Evolutionary conservation across 2,797 vertebrate species (phyloP), one percentile per base, ranked within the genome.

Genomic region (Tachyglossus aculeatus): DNA sequence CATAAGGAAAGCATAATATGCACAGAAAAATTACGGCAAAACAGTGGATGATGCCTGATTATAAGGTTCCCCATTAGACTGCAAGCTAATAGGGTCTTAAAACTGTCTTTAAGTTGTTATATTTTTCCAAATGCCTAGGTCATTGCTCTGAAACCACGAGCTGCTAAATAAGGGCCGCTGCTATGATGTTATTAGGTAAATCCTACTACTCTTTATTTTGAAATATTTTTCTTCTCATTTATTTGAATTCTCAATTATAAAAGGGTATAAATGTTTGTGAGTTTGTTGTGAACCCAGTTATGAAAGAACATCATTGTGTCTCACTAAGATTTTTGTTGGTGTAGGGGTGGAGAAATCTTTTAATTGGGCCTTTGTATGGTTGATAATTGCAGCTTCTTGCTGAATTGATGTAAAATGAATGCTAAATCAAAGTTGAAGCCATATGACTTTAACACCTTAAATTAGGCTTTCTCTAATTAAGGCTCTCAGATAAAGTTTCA

Each of bases 401-500:
- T 64, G 59, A 74, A 73, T 43, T 61, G 32, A 54, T 74, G 37
- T 76, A 82, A 80, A n/a, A 84, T 38, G 68, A 38, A 71, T 15
- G 68, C 72, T 68, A 71, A 87, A 63, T 86, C 50, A 76, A 51
- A 79, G 50, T 41, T 39, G 73, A 60, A 82, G 44, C 7, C 13
- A 29, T 36, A 34, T 37, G 52, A 61, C 70, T 76, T 36, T 71
- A 77, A 52, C 7, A 40, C 55, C 56, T 82, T 54, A 74, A 74
- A 82, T 69, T 58, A 68, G 61, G n/a, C 27, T 77, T 71, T 78
- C 44, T 27, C n/a, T 86, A 72, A 82, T 85, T 74, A 77, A 38
- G 25, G 24, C 63, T 67, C 22, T 52, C 51, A 77, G 62, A 48
- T 45, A 69, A 78, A 72, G 6, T 78, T 84, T 80, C 67, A 82